These are phyloP conservation scores for Hydropsyche betteni DNA, from an alignment of 2,888 invertebrate species.

Conservation along the genomic window DNA sequence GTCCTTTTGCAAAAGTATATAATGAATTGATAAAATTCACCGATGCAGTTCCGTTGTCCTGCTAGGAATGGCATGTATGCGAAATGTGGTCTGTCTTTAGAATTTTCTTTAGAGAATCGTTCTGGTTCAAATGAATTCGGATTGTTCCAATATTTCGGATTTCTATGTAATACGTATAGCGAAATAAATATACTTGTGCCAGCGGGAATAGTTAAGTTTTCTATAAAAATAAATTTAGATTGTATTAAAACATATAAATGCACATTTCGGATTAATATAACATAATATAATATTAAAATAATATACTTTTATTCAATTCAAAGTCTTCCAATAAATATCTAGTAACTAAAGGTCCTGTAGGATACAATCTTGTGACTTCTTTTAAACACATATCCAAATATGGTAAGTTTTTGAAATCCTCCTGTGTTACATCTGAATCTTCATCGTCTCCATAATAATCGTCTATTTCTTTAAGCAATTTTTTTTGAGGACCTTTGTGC, in stretches of 20 bases:
- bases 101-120: conserved; percentile 67
- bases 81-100: conserved; percentile 62
- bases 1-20: too few species aligned
- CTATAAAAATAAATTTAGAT: conserved; percentile 13
- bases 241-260: too few species aligned
- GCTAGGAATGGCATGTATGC: conserved; percentile 68
- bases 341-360: conserved; percentile 32
- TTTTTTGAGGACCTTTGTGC: conserved; percentile 31
- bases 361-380: conserved; percentile 36
- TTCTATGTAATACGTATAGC: conserved; percentile 60
- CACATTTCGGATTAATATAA: too few species aligned
- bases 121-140: conserved; percentile 61
- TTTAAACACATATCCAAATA: conserved; percentile 42
- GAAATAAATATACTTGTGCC: conserved; percentile 28
- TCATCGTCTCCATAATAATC: conserved; percentile 33
- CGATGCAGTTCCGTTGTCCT: conserved; percentile 63
- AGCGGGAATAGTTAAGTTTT: conserved; percentile 33
- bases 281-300: not conserved
- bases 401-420: conserved; percentile 18
- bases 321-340: conserved; percentile 35
- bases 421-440: conserved; percentile 20
- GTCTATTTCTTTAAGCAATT: conserved; percentile 36
- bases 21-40: not conserved
- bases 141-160: conserved; percentile 67
- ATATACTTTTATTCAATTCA: conserved; percentile 35